Percentiles rank a stretch among this genome's conserved stretches.
Conservation (phyloP, 37 sponge, comb jelly and placozoan species). For the Cladorhizidae sp. region DNA sequence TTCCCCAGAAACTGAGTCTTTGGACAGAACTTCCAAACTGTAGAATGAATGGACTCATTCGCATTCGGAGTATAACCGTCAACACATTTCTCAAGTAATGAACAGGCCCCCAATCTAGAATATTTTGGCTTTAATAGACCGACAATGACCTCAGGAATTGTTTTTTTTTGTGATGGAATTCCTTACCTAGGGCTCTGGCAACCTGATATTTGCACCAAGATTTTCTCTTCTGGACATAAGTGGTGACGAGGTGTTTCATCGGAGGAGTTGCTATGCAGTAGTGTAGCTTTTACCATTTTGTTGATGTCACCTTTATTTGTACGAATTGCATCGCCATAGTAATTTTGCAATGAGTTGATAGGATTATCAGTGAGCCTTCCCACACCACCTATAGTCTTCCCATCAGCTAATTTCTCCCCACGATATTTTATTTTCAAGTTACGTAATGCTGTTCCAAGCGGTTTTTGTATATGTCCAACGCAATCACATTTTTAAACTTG, state of each 20-base stretch:
- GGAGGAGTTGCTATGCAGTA: constrained; percentile 18
- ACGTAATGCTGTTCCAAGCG: constrained; percentile 29
- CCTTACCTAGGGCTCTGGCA: not conserved
- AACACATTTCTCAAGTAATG: not conserved
- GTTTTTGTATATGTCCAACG: constrained; percentile 39
- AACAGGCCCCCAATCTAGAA: not conserved
- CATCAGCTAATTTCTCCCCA: constrained; percentile 20
- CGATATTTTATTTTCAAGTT: constrained; percentile 17
- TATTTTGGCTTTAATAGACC: not conserved
- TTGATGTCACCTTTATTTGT: constrained; percentile 15
- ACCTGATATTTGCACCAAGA: constrained; percentile 36
- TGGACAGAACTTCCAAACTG: constrained; percentile 17
- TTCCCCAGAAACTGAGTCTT: not conserved
- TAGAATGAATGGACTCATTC: constrained; percentile 11
- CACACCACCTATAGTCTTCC: constrained; percentile 35
- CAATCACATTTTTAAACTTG: constrained; percentile 32
- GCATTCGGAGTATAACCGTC: constrained; percentile 14
- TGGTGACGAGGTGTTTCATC: constrained; percentile 30
- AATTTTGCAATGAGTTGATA: constrained; percentile 33
- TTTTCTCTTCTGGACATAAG: constrained; percentile 20
- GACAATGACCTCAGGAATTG: not conserved
- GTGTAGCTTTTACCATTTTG: constrained; percentile 33
- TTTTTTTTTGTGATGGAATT: constrained; percentile 13
- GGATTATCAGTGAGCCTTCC: constrained; percentile 21
- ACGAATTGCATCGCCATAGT: constrained; percentile 42